Evolutionary conservation across 1,140 invertebrate genomes (phyloP), one percentile per base, ranked within the genome.

Genomic region (Drosophila orosa): DNA sequence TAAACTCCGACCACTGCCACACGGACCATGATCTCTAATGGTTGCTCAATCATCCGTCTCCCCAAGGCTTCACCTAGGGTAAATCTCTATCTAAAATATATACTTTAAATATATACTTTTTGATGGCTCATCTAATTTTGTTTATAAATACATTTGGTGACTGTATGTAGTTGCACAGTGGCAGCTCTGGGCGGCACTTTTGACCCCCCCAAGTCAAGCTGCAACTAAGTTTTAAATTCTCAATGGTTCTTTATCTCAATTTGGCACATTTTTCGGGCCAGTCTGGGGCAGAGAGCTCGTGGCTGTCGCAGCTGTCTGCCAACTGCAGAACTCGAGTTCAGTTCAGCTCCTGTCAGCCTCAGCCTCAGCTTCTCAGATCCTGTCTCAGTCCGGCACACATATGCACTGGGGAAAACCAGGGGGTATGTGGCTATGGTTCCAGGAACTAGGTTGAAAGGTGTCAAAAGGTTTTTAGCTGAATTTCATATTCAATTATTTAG

Each of bases 21-120:
- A n/a, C 19, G 27, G 44, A 39, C 58, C 72, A 67, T 66, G 73
- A 81, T 77, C 66, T 35, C 78, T 67, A 77, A 81, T 73, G 57
- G 78, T 17, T 33, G 47, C 63, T 54, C 67, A 68, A 71, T 69
- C 67, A 56, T 47, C 33, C 31, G 62, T 19, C 10, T 67, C 61
- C 48, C 61, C 1, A 3, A 2, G 67, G 39, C 54, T 1, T 47
- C 40, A 45, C 61, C 61, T 54, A 47, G 25, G 25, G 3, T 17
- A 8, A 31, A 8, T 19, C 10, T 19, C 1, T 12, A 19, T 25
- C 8, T 19, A 9, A 27, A 29, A 57, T 27, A 7, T 42, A 40
- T 17, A 13, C 5, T 24, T 9, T 9, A 19, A 27, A 29, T 47
- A 25, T 24, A 15, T 13, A n/a, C n/a, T 22, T 44, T 19, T 10